Evolutionary conservation across 2,797 vertebrate species (phyloP).

Genomic region (Paratrypauchen microcephalus): DNA sequence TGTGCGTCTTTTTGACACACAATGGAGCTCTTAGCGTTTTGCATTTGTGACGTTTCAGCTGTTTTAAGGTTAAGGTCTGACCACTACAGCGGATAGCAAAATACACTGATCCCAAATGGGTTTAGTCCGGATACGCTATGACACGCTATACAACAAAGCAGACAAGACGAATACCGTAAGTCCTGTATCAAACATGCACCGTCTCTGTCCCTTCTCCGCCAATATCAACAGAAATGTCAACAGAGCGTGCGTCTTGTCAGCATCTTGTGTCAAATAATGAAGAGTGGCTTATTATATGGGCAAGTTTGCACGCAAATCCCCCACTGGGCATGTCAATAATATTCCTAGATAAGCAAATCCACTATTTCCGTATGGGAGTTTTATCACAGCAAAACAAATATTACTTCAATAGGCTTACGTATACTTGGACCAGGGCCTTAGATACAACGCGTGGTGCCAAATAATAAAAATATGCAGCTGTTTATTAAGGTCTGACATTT

Average conservation of each 20-base stretch:
- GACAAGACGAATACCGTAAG: slow-evolving; percentile 47
- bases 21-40: slow-evolving; percentile 61
- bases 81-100: slow-evolving; percentile 42
- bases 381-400: slow-evolving; percentile 63
- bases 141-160: slow-evolving; percentile 40
- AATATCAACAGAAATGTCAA: slow-evolving; percentile 78
- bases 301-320: slow-evolving; percentile 58
- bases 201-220: slow-evolving; percentile 55
- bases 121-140: slow-evolving; percentile 58
- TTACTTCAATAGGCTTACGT: slow-evolving; percentile 43
- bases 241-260: slow-evolving; percentile 56
- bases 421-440: slow-evolving; percentile 20
- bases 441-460: slow-evolving; percentile 14
- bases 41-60: slow-evolving; percentile 72
- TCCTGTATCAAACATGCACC: slow-evolving; percentile 52
- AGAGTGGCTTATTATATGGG: slow-evolving; percentile 46
- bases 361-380: slow-evolving; percentile 43
- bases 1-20: slow-evolving; percentile 56
- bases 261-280: slow-evolving; percentile 66
- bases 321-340: slow-evolving; percentile 46
- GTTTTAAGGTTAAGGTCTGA: slow-evolving; percentile 52
- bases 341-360: slow-evolving; percentile 53
- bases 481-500: slow-evolving; percentile 79
- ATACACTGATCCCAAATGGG: slow-evolving; percentile 51
- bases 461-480: slow-evolving; percentile 40